Percentiles rank a stretch among this genome's conserved stretches.
Evolutionary conservation across 2,888 invertebrate species (phyloP).

Genomic region (Amphipoea oculea): DNA sequence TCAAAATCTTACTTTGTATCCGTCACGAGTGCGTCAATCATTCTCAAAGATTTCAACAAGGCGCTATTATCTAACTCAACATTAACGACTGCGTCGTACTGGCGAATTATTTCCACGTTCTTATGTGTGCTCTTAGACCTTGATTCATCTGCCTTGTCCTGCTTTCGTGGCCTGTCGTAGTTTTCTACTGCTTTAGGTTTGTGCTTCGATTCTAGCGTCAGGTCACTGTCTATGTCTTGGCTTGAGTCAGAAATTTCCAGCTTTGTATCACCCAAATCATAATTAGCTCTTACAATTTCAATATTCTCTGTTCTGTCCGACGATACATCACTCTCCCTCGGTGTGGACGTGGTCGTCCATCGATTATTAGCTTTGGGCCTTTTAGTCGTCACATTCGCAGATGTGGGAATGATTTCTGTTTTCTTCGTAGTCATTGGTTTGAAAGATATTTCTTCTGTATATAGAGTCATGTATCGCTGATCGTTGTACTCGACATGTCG

Average conservation of each 20-base stretch:
- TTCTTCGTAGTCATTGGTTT: constrained; percentile 6
- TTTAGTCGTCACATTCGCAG: not conserved
- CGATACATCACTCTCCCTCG: not conserved
- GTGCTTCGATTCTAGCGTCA: not conserved
- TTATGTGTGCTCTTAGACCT: not conserved
- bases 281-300: not conserved
- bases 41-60: constrained; percentile 12
- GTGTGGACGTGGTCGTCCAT: not conserved
- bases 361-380: not conserved
- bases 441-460: constrained; percentile 8
- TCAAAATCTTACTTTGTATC: constrained; percentile 20
- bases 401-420: not conserved
- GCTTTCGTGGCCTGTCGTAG: not conserved
- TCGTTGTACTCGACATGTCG: not conserved
- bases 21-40: not conserved
- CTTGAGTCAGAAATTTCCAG: not conserved
- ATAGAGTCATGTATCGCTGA: constrained; percentile 23
- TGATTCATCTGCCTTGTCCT: not conserved
- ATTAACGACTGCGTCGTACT: constrained; percentile 15
- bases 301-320: not conserved
- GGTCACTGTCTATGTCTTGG: not conserved
- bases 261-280: not conserved
- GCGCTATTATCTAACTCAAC: constrained; percentile 15
- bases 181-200: not conserved
- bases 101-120: not conserved